Evolutionary conservation across 2,888 invertebrate species (phyloP).

Genomic region (Altica lythri): DNA sequence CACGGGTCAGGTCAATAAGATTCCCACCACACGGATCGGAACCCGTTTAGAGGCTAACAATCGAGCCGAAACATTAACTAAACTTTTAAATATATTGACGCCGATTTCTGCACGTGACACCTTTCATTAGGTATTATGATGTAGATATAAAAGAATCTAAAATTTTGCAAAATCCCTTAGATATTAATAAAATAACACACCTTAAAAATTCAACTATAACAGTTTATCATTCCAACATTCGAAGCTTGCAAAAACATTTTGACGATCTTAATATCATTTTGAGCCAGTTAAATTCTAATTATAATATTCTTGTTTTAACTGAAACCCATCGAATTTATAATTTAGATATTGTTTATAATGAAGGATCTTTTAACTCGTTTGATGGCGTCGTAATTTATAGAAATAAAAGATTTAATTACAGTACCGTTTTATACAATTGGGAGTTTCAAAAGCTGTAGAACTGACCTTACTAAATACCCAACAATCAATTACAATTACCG

Average conservation of each 20-base stretch:
- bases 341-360: neutral
- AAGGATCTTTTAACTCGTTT: neutral
- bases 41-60: too few relatives aligned
- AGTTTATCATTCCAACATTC: neutral
- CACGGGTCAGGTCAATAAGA: too few relatives aligned
- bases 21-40: too few relatives aligned
- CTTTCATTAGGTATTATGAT: neutral
- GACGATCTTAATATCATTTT: neutral
- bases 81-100: too few relatives aligned
- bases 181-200: neutral
- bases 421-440: neutral
- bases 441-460: neutral
- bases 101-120: too few relatives aligned
- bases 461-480: neutral
- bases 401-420: neutral
- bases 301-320: neutral
- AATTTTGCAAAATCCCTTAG: neutral
- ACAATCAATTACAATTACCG: neutral
- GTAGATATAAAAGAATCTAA: neutral
- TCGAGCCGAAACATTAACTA: too few relatives aligned
- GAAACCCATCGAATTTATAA: too few relatives aligned
- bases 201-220: neutral
- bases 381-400: neutral
- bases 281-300: neutral
- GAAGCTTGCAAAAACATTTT: neutral